Conservation (phyloP, 2,888 invertebrate species). For the Desoria tigrina region DNA sequence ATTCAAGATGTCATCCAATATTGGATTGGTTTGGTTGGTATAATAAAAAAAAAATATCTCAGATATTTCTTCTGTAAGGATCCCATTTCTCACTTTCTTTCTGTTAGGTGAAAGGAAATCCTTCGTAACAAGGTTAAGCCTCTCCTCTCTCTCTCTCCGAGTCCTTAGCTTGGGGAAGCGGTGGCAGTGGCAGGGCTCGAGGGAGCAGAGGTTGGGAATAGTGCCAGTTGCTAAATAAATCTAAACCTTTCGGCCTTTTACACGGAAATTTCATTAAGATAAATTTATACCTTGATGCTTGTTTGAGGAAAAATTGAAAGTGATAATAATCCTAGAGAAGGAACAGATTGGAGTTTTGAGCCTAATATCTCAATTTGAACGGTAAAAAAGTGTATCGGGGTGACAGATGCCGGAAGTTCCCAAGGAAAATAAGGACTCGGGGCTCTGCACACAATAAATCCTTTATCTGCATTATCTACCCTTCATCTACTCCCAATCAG, state of each 20-base stretch:
- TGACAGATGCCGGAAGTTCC: background rate
- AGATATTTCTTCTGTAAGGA: too few relatives aligned
- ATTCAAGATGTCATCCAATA: conserved; percentile 22
- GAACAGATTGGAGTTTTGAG: too few relatives aligned
- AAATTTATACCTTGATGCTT: background rate
- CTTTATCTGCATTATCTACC: too few relatives aligned
- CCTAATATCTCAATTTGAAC: too few relatives aligned
- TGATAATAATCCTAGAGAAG: too few relatives aligned
- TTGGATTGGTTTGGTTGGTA: conserved; percentile 10
- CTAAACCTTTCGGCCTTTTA: conserved; percentile 8
- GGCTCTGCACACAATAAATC: background rate
- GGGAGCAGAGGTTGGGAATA: conserved; percentile 15
- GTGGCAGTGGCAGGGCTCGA: background rate
- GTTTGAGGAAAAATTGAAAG: background rate
- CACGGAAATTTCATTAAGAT: conserved; percentile 8
- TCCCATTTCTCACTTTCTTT: conserved; percentile 24
- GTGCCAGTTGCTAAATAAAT: conserved; percentile 20
- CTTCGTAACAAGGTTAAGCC: conserved; percentile 15
- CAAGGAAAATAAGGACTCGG: background rate
- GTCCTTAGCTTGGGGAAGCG: conserved; percentile 1
- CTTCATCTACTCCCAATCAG: too few relatives aligned
- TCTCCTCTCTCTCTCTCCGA: background rate
- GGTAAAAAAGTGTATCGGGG: too few relatives aligned
- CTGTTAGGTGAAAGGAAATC: conserved; percentile 16
- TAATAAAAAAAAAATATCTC: conserved; percentile 12